These are phyloP conservation scores for Encarsia formosa DNA, from an alignment of 2,888 invertebrate genomes.

Conservation along the genomic window DNA sequence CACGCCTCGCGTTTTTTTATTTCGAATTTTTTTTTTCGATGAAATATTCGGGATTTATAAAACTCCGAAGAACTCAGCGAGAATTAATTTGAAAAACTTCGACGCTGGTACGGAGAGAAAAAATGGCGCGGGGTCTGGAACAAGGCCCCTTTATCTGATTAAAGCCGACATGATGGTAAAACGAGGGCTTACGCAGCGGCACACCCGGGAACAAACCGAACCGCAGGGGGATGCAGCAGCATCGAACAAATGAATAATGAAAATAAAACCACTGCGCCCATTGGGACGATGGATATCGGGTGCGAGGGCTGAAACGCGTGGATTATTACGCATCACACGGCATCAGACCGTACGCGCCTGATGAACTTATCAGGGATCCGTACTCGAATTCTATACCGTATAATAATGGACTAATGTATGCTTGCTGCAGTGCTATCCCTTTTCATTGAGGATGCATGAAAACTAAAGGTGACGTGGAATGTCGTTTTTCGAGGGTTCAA, in stretches of 20 bases:
- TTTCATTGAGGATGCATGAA: too few relatives aligned
- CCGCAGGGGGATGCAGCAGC: slow-evolving; percentile 41
- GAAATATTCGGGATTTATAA: too few relatives aligned
- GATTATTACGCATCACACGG: slow-evolving; percentile 46
- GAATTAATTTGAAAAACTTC: too few relatives aligned
- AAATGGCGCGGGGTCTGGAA: slow-evolving; percentile 19
- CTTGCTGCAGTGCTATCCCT: too few relatives aligned
- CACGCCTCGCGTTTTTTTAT: too few relatives aligned
- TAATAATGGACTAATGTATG: too few relatives aligned
- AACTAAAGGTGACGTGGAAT: too few relatives aligned
- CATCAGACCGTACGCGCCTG: slow-evolving; percentile 44
- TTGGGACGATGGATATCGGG: slow-evolving; percentile 21
- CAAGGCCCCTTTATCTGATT: slow-evolving; percentile 45
- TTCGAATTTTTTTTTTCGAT: too few relatives aligned
- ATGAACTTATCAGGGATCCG: slow-evolving; percentile 37
- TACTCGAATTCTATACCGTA: too few relatives aligned
- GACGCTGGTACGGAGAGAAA: too few relatives aligned
- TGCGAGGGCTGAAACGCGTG: slow-evolving; percentile 2
- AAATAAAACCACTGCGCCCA: slow-evolving; percentile 44
- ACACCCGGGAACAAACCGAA: slow-evolving; percentile 25
- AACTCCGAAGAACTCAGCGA: too few relatives aligned
- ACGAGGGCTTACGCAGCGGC: slow-evolving; percentile 45
- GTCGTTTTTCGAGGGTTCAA: too few relatives aligned
- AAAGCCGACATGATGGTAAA: slow-evolving; percentile 49
- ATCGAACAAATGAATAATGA: slow-evolving; percentile 50